Base-by-base conservation (phyloP, 2,113 vertebrate genomes). In the Ochotona princeps region DNA sequence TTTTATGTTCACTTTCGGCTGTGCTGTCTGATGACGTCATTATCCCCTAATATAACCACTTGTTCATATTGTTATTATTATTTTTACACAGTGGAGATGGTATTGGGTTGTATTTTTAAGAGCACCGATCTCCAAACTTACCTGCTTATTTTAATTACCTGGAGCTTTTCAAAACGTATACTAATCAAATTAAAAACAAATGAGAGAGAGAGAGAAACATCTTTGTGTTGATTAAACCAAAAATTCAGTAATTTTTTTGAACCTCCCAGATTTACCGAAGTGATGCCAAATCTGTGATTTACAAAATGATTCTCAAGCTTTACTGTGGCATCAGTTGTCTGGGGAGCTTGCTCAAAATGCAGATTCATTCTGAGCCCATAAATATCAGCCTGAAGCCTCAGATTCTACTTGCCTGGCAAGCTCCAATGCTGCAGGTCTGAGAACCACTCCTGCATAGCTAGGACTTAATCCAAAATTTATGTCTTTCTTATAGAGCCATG, bases 201-300 rank as follows among this genome's bases (percentile, higher is more conserved):
- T 57, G 18, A 57, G 4, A 57, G 15, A 14, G 18, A 57, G 4
- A 57, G 15, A 14, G 18, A 57, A 57, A 57, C 14, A 14, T 18
- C 54, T 57, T 18, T 57, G 4, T 15, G 54, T 18, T 57, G 54
- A 57, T 57, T 57, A 57, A 57, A 57, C 18, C 4, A 57, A 57
- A 57, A 57, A 14, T 8, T 67, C 32, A 60, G 60, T 49, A 83
- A 80, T 44, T 44, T 44, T 92, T 85, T 85, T 61, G 61, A 35
- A 54, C 32, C 57, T 54, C 4, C 4, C 10, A 38, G 8, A 47
- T 49, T 13, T 54, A 30, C 14, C 35, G 79, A 86, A 83, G 10
- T 86, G n/a, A 47, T 86, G n/a, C n/a, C 44, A n/a, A n/a, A 30
- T 83, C 83, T 79, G 92, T 87, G 44, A 32, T 81, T 80, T 88